These are phyloP conservation scores for Macropis europaea DNA, from an alignment of 2,888 invertebrate species.

Conservation along the genomic window DNA sequence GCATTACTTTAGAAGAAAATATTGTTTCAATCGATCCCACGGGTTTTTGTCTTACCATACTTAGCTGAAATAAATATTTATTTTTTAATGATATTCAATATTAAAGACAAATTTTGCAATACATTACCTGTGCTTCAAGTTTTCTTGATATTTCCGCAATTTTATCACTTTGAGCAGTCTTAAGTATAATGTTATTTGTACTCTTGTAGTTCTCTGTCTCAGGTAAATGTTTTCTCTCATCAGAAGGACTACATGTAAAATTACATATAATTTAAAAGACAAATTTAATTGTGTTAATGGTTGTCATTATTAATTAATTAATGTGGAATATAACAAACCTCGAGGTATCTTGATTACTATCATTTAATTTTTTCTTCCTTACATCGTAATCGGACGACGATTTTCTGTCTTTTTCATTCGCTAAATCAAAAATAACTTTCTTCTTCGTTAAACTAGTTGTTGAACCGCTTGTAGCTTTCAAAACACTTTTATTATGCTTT, in stretches of 20 bases:
- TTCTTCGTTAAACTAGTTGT: constrained; percentile 83
- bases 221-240: constrained; percentile 77
- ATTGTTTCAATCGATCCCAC: constrained; percentile 75
- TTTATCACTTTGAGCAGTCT: constrained; percentile 81
- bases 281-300: not conserved
- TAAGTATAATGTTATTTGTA: constrained; percentile 77
- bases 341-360: constrained; percentile 82
- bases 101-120: constrained; percentile 3
- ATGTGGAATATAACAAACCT: constrained; percentile 77
- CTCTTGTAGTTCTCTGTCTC: constrained; percentile 51
- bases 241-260: constrained; percentile 79
- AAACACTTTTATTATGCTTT: constrained; percentile 81
- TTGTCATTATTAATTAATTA: not conserved
- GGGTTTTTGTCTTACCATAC: constrained; percentile 71
- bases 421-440: constrained; percentile 85
- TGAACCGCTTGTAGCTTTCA: constrained; percentile 82
- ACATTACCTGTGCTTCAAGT: constrained; percentile 82
- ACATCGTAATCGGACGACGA: constrained; percentile 41
- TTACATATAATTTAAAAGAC: not conserved
- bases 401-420: constrained; percentile 71
- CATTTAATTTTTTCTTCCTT: constrained; percentile 73
- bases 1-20: constrained; percentile 60
- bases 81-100: not conserved
- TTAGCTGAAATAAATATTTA: constrained; percentile 61
- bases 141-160: constrained; percentile 82